Evolutionary conservation across 2,113 vertebrate species (phyloP), one percentile per base, ranked within the genome.

Genomic region (Peromyscus maniculatus): DNA sequence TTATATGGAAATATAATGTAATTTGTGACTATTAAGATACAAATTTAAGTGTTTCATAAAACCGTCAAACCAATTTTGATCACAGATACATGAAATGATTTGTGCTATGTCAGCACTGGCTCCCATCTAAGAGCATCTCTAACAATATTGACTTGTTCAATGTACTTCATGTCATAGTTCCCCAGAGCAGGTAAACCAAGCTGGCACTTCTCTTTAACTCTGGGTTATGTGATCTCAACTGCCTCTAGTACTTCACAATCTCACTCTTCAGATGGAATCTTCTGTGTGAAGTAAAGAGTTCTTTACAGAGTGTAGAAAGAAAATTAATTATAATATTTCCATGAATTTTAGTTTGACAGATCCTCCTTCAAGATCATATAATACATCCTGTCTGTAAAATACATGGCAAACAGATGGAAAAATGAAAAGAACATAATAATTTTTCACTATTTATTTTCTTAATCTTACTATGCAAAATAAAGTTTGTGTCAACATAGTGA

Each of bases 11-110:
- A 64, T 5, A 52, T 55, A 91, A 69, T 93, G 1, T 39, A 72
- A 78, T 67, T 59, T 72, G 2, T 62, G 67, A 79, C 78, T 95
- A 82, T 94, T 62, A 82, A 72, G 13, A 21, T 5, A 78, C 39
- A 86, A 66, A 94, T 39, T 71, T 69, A 93, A 89, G 55, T 79
- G 2, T 36, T 62, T 78, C 72, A 15, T 49, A 87, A 89, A 80
- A 62, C 4, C 67, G 31, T 24, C 52, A 75, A 96, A 95, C 5
- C 10, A 4, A 24, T 71, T 86, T 55, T 97, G 93, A 97, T 97
- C 94, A 96, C 66, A 67, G 91, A 93, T 96, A 80, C n/a, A 77
- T 64, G 7, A 1, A 5, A 31, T 64, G 24, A 57, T 16, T 15
- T 66, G 16, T 57, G 66, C 87, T n/a, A 71, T 36, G 91, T 91